Evolutionary conservation across 1,140 invertebrate genomes (phyloP).

Genomic region (Matsumurasca onukii): DNA sequence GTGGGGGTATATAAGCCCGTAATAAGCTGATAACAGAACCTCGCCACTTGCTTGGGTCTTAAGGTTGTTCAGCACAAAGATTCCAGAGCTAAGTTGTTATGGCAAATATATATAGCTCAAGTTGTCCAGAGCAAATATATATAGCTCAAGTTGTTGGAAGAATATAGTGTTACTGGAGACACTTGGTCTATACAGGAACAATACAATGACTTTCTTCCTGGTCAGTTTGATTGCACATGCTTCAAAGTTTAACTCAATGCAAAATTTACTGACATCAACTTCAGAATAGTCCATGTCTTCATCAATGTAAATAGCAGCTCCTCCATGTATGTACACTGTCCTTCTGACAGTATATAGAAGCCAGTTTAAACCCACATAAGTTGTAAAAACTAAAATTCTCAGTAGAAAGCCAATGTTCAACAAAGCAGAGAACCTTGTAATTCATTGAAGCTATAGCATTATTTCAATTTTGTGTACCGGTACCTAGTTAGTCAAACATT

Average conservation of each 20-base stretch:
- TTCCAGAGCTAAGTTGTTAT: too few relatives aligned
- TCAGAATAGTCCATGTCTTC: neutral
- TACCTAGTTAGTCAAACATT: neutral
- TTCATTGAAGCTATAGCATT: too few relatives aligned
- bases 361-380: neutral
- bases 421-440: neutral
- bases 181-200: neutral
- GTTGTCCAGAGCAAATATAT: too few relatives aligned
- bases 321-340: neutral
- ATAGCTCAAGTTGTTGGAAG: neutral
- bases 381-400: neutral
- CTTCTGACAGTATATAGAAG: neutral
- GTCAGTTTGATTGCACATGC: constrained; percentile 5
- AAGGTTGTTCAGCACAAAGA: too few relatives aligned
- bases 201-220: neutral
- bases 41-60: too few relatives aligned
- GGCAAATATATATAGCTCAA: too few relatives aligned
- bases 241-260: neutral
- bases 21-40: too few relatives aligned
- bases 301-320: neutral
- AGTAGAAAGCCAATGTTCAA: neutral
- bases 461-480: neutral
- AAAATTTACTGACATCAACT: neutral
- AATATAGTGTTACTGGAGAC: too few relatives aligned
- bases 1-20: too few relatives aligned